Conservation (phyloP, 2,797 vertebrate species). For the Rhodeus uyekii region DNA sequence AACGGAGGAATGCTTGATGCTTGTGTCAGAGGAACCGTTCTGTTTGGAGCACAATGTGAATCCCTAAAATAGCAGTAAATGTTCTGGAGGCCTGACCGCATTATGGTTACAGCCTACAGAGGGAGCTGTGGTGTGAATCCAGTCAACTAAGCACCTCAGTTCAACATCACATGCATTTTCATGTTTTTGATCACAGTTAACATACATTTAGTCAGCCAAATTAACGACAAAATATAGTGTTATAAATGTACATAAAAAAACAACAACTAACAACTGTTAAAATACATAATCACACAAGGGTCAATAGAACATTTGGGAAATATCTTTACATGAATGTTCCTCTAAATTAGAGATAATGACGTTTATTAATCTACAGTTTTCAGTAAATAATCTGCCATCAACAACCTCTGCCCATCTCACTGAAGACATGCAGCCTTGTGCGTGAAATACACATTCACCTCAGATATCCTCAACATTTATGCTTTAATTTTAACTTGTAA, state of each 20-base stretch:
- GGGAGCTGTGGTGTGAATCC: slow-evolving; percentile 20
- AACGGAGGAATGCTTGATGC: slow-evolving; percentile 59
- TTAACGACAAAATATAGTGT: neutral
- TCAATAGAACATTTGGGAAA: neutral
- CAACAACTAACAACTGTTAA: neutral
- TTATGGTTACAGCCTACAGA: slow-evolving; percentile 22
- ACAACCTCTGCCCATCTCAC: neutral
- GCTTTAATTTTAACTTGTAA: neutral
- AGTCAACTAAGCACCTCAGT: neutral
- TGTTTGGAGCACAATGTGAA: neutral
- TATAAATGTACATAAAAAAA: neutral
- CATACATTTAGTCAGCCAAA: neutral
- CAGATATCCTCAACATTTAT: neutral
- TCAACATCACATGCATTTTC: neutral
- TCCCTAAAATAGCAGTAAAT: neutral
- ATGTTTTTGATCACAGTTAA: neutral
- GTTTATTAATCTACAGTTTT: neutral
- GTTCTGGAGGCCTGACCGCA: neutral
- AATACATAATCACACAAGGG: neutral
- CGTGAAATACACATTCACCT: neutral
- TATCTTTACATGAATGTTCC: neutral
- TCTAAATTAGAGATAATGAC: neutral
- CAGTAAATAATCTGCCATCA: neutral
- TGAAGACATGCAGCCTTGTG: neutral
- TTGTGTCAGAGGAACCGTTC: slow-evolving; percentile 55